Evolutionary conservation across 2,797 vertebrate species (phyloP).

Genomic region (Sebastes cheni): DNA sequence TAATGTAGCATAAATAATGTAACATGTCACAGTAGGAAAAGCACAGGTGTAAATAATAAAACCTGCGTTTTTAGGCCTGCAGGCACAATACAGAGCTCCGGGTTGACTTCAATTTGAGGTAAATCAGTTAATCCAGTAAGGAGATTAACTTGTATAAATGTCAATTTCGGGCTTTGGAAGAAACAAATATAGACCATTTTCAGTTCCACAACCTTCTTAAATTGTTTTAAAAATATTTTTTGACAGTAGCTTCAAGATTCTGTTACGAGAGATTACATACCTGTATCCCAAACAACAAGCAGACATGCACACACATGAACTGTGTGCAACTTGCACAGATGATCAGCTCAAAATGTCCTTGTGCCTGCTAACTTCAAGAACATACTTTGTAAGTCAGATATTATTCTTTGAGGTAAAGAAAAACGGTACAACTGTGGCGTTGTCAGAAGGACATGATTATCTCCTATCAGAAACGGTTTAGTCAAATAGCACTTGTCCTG

Average conservation of each 20-base stretch:
- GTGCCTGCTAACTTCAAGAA: background rate
- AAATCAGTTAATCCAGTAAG: background rate
- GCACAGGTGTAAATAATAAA: background rate
- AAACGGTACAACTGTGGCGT: background rate
- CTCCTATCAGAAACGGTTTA: background rate
- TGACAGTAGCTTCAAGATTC: background rate
- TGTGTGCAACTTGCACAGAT: background rate
- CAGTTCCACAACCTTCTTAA: background rate
- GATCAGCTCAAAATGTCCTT: background rate
- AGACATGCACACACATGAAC: background rate
- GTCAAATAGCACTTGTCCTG: constrained; percentile 18
- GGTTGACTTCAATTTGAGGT: background rate
- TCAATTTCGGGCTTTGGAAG: background rate
- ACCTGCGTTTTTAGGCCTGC: background rate
- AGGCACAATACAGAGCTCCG: background rate
- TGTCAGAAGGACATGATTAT: background rate
- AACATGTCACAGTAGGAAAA: background rate
- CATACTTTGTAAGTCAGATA: background rate
- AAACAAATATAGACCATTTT: background rate
- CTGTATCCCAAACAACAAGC: background rate
- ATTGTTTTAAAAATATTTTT: background rate
- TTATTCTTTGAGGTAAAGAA: background rate
- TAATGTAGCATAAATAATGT: background rate
- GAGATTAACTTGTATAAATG: background rate
- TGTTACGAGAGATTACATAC: background rate